Evolutionary conservation across 35 echinoderm and acorn worm genomes (phyloP).

Genomic region (Lytechinus variegatus): DNA sequence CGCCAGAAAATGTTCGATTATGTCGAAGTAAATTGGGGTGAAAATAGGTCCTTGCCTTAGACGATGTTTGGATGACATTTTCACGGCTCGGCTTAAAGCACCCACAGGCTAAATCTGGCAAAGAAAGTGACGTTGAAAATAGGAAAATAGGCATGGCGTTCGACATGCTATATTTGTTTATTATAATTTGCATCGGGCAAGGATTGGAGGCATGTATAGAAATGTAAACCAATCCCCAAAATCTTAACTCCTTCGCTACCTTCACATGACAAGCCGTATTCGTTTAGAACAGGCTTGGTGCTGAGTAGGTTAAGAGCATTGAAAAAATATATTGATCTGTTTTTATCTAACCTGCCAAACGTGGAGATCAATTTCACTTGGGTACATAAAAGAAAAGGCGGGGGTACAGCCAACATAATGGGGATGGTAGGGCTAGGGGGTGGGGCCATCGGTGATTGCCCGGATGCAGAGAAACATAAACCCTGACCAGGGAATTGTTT

Average conservation of each 20-base stretch:
- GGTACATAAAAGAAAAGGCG: not conserved
- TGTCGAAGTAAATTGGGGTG: not conserved
- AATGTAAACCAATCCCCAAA: not conserved
- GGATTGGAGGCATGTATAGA: not conserved
- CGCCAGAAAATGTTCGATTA: slow-evolving; percentile 7
- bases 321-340: not conserved
- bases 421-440: not conserved
- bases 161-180: not conserved
- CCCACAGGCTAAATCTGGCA: not conserved
- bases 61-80: not conserved
- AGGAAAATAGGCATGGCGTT: not conserved
- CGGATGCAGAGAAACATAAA: not conserved
- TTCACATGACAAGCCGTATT: not conserved
- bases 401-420: not conserved
- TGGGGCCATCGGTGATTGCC: not conserved
- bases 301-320: not conserved
- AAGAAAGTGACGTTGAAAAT: not conserved
- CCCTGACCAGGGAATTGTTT: not conserved
- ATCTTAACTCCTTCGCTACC: not conserved
- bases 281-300: not conserved
- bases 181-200: not conserved
- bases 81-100: not conserved
- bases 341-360: not conserved
- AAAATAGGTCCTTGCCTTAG: not conserved
- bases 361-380: not conserved